These are phyloP conservation scores for Gymnodraco acuticeps DNA, from an alignment of 2,797 vertebrate genomes.

Conservation along the genomic window DNA sequence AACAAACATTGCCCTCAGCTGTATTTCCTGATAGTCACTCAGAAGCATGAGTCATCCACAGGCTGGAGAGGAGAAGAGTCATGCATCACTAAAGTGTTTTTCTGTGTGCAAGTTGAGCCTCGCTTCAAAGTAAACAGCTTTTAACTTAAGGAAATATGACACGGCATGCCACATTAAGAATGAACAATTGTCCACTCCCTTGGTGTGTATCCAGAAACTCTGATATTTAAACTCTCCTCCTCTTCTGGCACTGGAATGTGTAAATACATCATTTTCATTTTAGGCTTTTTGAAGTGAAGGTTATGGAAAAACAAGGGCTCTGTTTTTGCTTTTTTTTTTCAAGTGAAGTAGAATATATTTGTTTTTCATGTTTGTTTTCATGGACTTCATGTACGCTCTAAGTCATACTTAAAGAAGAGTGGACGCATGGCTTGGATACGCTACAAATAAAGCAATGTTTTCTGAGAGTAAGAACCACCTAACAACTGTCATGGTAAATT, in stretches of 20 bases:
- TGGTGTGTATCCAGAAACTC: constrained; percentile 32
- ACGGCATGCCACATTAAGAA: constrained; percentile 42
- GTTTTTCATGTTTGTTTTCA: constrained; percentile 27
- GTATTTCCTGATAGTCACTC: constrained; percentile 40
- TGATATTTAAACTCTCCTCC: constrained; percentile 22
- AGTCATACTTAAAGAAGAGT: neutral
- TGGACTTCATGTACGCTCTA: constrained; percentile 4
- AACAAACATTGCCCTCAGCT: constrained; percentile 54
- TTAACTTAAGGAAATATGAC: constrained; percentile 52
- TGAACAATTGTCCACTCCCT: constrained; percentile 44
- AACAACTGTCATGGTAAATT: constrained; percentile 23
- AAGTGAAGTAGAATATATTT: constrained; percentile 18
- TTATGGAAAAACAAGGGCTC: constrained; percentile 10
- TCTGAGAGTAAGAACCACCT: constrained; percentile 2
- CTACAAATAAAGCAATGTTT: constrained; percentile 34
- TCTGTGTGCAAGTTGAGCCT: constrained; percentile 40
- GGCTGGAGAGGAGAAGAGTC: constrained; percentile 53
- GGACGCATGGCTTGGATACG: constrained; percentile 22
- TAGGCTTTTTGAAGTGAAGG: constrained; percentile 6
- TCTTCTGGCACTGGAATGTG: constrained; percentile 22
- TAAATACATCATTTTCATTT: constrained; percentile 37
- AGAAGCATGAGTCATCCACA: constrained; percentile 58
- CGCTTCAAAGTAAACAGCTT: constrained; percentile 60
- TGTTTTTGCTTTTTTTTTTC: constrained; percentile 3
- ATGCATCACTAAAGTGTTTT: constrained; percentile 58